Base-by-base conservation (phyloP, 2,888 invertebrate species). In the Drosophila barbarae region DNA sequence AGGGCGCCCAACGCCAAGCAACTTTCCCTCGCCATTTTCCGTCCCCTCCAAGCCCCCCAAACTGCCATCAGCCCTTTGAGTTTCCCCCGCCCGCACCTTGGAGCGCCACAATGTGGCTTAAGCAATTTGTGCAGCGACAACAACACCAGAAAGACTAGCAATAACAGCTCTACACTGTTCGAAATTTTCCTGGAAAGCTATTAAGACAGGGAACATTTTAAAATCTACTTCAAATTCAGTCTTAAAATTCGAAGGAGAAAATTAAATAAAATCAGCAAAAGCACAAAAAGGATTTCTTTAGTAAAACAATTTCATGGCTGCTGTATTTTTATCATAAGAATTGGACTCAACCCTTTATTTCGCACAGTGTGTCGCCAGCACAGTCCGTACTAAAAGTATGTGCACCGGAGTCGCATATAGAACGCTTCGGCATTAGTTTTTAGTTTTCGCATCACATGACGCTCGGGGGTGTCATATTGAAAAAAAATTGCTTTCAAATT, bases 391-490 rank as follows among this genome's bases (percentile, higher is more conserved):
- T 54, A 55, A 76, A 65, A 77, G 69, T 77, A 39, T 57, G 50
- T 58, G 52, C 61, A 65, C 46, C 15, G 59, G 59, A 58, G 36
- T 59, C 44, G 60, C 59, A 60, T 60, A 64, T 54, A 58, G 59
- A 52, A 54, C 49, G 18, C 57, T 69, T 49, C 51, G 64, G 59
- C 76, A 77, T 78, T 84, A 78, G 81, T 78, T 81, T 67, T 83
- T 75, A 77, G 73, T 77, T 81, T 75, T 64, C 81, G 73, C 84
- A 77, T 77, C 81, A 77, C 67, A 80, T 80, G 81, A 67, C 63
- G 77, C 71, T 76, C 61, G 84, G 61, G 77, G 81, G 76, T 78
- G 78, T 78, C 84, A 80, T 78, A 84, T 81, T 77, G 81, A 71
- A 61, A 77, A 76, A 84, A 75, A 84, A 79, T 84, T 76, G 73